A percentile compares a stretch with the other conserved stretches of the same genome.
phyloP scores from a whole-genome alignment of 2,113 vertebrate genomes.

The Heterotilapia buettikoferi region DNA sequence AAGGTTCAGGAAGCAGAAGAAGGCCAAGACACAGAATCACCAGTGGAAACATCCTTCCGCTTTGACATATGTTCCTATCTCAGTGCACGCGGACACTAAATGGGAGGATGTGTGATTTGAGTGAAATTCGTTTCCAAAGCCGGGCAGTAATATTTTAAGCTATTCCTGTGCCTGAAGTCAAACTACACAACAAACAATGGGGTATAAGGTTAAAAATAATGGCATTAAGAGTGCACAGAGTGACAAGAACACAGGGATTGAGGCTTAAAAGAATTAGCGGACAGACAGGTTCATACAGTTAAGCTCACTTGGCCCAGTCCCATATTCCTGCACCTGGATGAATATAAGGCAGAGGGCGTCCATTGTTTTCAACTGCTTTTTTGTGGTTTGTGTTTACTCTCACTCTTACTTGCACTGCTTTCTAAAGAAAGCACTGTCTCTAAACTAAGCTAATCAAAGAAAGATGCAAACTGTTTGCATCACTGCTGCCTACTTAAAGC shows the following conservation, averaged over 20 bases:
- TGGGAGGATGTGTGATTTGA: not conserved
- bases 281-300: not conserved
- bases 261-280: not conserved
- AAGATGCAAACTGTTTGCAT: not conserved
- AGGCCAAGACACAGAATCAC: conserved; percentile 40
- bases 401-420: not conserved
- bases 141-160: not conserved
- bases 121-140: not conserved
- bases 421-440: conserved; percentile 22
- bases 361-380: not conserved
- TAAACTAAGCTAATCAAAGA: conserved; percentile 52
- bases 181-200: not conserved
- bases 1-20: conserved; percentile 59
- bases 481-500: not conserved
- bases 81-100: not conserved
- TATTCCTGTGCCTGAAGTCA: not conserved
- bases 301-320: not conserved
- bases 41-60: conserved; percentile 69
- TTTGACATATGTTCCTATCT: conserved; percentile 19
- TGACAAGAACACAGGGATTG: not conserved
- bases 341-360: not conserved
- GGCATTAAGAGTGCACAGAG: not conserved
- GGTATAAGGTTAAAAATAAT: not conserved
- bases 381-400: conserved; percentile 1
- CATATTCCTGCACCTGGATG: not conserved